Base-by-base conservation (phyloP, 2,888 invertebrate species). In the Aspidiotus rigidus region DNA sequence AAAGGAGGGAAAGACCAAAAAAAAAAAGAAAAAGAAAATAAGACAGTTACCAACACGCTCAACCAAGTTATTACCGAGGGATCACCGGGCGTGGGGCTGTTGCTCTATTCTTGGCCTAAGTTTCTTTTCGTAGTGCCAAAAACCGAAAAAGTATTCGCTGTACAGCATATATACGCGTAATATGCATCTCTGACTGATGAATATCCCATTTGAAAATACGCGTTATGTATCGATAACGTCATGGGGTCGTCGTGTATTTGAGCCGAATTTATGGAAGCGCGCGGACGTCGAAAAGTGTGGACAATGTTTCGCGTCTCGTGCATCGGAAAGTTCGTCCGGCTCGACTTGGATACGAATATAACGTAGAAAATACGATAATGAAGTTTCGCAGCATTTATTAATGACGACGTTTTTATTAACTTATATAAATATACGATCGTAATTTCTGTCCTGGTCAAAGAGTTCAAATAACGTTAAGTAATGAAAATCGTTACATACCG, bases 31-130 rank as follows among this genome's bases (percentile, higher is more conserved):
- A 63, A 53, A 53, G 54, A 13, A 63, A 44, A 62, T 28, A 42
- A 62, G 15, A n/a, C 11, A 10, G 17, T 16, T 5, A 57, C 10
- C 17, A 57, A 15, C 16, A 44, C 62, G 28, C 62, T 15, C 49
- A 39, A 39, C 39, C 53, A 53, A 63, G 28, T 15, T 17, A 17
- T 57, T 10, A 57, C 57, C 11, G 15, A 57, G n/a, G n/a, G 57
- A n/a, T 57, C 15, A 10, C 15, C 63, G 17, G 39, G 39, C 7
- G 16, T 28, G n/a, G 53, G 53, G 63, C 53, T 63, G 28, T 17
- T 67, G 60, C 67, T 67, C 67, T 67, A 67, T 67, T 67, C 67
- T 67, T 67, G 67, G 67, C 67, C 60, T 67, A 39, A 53, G 57
- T 66, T 49, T 59, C 40, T 60, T 49, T 42, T 59, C 40, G 15